Evolutionary conservation across 2,888 invertebrate species (phyloP).

Genomic region (Nysson spinosus): DNA sequence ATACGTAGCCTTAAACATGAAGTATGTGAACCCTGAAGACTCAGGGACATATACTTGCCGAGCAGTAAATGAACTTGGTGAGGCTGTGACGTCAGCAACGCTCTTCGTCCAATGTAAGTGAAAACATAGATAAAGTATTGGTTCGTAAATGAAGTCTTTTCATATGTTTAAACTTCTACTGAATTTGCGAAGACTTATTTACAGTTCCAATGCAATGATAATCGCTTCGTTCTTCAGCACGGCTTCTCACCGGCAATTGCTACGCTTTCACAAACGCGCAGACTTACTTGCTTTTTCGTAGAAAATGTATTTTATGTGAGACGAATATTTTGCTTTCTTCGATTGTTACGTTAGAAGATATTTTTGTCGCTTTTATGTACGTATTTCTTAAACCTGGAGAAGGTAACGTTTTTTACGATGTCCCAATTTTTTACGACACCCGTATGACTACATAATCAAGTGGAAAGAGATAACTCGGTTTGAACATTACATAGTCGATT

Average conservation of each 20-base stretch:
- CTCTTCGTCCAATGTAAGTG: conserved; percentile 90
- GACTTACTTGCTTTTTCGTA: conserved; percentile 23
- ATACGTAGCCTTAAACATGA: conserved; percentile 96
- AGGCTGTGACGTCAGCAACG: conserved; percentile 96
- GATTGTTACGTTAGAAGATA: conserved; percentile 14
- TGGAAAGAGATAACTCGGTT: background rate
- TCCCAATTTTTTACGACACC: background rate
- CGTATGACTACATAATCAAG: background rate
- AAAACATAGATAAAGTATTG: background rate
- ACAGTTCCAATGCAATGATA: background rate
- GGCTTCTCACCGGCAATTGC: conserved; percentile 15
- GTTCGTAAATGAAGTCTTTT: no score
- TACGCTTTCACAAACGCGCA: conserved; percentile 13
- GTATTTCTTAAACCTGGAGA: conserved; percentile 8
- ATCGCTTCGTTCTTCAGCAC: conserved; percentile 19
- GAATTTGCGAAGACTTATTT: background rate
- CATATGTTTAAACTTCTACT: no score
- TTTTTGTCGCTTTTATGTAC: conserved; percentile 8
- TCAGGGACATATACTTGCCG: conserved; percentile 97
- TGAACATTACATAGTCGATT: background rate
- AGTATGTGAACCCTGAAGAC: conserved; percentile 96
- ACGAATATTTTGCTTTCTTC: conserved; percentile 4
- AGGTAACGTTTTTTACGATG: background rate
- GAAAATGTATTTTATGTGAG: conserved; percentile 32
- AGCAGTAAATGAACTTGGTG: conserved; percentile 94